These are phyloP conservation scores for Amiota mariae DNA, from an alignment of 2,888 invertebrate genomes.

Conservation along the genomic window DNA sequence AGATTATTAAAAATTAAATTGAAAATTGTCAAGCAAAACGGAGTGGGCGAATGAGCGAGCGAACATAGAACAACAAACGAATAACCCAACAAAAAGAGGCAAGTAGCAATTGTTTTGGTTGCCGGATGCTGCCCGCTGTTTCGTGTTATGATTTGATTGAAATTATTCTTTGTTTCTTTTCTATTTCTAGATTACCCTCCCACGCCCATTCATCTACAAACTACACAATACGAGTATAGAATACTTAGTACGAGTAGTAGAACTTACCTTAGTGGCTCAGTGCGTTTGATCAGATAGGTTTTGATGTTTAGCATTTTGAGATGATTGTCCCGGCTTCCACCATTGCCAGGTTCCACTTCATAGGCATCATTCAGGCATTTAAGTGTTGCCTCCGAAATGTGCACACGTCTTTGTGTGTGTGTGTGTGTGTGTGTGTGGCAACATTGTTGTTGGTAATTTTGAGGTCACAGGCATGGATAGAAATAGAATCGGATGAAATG, in stretches of 20 bases:
- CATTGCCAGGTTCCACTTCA: conserved; percentile 94
- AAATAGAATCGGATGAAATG: background rate
- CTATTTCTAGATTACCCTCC: background rate
- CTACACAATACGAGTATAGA: background rate
- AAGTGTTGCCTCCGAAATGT: conserved; percentile 93
- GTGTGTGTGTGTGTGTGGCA: too few relatives aligned
- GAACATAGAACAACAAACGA: background rate
- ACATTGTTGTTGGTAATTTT: background rate
- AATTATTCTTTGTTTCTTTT: background rate
- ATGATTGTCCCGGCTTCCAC: conserved; percentile 87
- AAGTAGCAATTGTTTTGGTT: background rate
- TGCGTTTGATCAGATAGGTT: conserved; percentile 90
- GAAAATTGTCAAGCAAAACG: conserved; percentile 17
- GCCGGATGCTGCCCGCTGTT: background rate
- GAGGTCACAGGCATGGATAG: conserved; percentile 43
- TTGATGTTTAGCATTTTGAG: conserved; percentile 88
- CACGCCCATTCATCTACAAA: background rate
- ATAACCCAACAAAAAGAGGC: too few relatives aligned
- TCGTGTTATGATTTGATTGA: conserved; percentile 12
- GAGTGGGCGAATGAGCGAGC: background rate
- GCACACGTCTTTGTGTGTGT: conserved; percentile 83
- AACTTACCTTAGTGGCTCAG: conserved; percentile 80
- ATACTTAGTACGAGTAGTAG: background rate
- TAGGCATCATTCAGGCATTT: conserved; percentile 90
- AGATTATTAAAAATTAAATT: conserved; percentile 24